These are phyloP conservation scores for Abrostola tripartita DNA, from an alignment of 2,888 invertebrate species.

Conservation along the genomic window DNA sequence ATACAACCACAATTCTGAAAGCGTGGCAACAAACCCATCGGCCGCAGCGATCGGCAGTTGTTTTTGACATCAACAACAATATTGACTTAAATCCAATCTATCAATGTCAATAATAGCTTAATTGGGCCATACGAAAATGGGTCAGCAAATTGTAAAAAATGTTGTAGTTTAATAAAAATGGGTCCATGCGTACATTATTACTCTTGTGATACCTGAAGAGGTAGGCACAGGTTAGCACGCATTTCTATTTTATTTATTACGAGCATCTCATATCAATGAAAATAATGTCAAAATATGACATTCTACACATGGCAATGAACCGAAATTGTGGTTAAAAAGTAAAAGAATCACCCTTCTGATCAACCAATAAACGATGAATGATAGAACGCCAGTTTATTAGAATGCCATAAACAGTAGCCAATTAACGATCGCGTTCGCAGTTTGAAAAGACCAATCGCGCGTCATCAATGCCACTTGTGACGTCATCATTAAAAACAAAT, in stretches of 20 bases:
- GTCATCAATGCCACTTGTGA: not conserved
- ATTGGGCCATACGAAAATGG: constrained; percentile 42
- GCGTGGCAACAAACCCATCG: constrained; percentile 24
- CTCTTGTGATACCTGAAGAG: no score
- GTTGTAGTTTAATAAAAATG: constrained; percentile 1
- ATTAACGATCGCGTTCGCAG: not conserved
- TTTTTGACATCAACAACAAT: constrained; percentile 39
- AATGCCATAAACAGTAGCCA: constrained; percentile 1
- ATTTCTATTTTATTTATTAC: no score
- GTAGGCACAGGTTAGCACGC: no score
- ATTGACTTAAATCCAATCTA: constrained; percentile 52
- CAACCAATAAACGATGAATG: no score
- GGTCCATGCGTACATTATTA: not conserved
- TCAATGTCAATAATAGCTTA: constrained; percentile 53
- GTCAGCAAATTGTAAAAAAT: constrained; percentile 41
- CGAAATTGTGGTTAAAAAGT: no score
- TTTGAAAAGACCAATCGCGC: not conserved
- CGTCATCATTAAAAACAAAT: not conserved
- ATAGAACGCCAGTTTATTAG: not conserved
- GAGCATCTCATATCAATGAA: no score
- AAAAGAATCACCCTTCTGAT: no score
- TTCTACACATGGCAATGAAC: no score
- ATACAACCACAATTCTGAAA: constrained; percentile 5
- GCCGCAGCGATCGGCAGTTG: constrained; percentile 22
- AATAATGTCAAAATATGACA: no score